phyloP scores from a whole-genome alignment of 2,888 invertebrate species.

The Himalopsyche anomala region DNA sequence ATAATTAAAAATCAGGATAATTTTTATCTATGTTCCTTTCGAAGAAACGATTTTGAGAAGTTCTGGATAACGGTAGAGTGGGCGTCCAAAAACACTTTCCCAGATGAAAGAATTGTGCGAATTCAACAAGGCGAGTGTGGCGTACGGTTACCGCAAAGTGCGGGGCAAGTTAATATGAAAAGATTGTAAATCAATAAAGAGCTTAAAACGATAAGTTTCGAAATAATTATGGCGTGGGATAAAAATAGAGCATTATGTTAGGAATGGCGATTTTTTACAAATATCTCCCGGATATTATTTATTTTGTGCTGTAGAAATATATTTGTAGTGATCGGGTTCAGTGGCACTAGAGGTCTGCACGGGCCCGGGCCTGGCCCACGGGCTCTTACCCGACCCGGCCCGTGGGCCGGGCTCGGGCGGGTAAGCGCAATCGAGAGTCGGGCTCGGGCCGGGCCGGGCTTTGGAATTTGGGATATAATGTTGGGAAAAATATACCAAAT shows the following conservation, averaged over 20 bases:
- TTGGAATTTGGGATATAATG: no score
- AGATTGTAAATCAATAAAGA: constrained; percentile 16
- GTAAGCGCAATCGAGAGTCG: no score
- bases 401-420: no score
- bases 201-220: background rate
- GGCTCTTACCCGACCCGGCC: no score
- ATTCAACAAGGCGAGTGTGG: background rate
- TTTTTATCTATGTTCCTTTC: no score
- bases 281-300: background rate
- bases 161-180: constrained; percentile 3
- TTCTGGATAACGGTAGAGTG: background rate
- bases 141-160: background rate
- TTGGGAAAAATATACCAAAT: no score
- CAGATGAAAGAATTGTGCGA: constrained; percentile 38
- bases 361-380: no score
- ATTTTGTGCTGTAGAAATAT: no score
- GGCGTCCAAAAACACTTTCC: constrained; percentile 4
- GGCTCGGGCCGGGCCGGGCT: no score
- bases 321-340: no score
- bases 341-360: no score
- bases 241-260: background rate
- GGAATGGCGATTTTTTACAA: background rate
- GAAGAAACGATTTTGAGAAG: background rate
- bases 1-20: no score
- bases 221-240: background rate